Evolutionary conservation across 2,797 vertebrate species (phyloP), one percentile per base, ranked within the genome.

Genomic region (Okamejei kenojei): DNA sequence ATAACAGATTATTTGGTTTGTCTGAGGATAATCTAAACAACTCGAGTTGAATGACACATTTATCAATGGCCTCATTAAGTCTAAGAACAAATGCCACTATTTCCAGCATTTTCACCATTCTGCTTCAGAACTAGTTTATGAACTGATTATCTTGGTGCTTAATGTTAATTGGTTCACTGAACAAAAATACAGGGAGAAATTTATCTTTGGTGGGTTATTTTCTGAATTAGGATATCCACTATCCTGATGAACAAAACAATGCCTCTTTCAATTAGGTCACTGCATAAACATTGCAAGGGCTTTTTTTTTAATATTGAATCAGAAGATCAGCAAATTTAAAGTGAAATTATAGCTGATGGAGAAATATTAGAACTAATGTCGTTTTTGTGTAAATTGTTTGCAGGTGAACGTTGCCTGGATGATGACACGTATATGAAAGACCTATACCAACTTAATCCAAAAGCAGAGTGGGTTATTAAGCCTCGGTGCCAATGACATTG

Each of bases 401-500:
- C 93, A 99, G 99, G 97, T 94, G 98, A 99, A 93, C 97, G 98
- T 78, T 99, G 98, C 94, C 96, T 99, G 2, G 97, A 99, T 93
- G 97, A 96, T 10, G 97, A 98, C 90, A 97, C 99, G 0, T 98
- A 98, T 93, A 99, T 99, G 98, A 99, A 98, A 95, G 98, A 98
- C 95, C 96, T 99, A 0, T 95, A 97, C 95, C 97, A 98, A 94
- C 96, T 99, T 93, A 99, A 99, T 95, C 99, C 99, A 0, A 95
- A 96, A 93, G 99, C 99, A 1, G 99, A 99, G 93, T 99, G 98
- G 98, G 97, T 99, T 95, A 98, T 99, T 95, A 99, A 97, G 95
- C 80, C 95, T 5, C 96, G 95, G 86, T 96, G 90, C 73, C 90
- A 76, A 15, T 76, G 11, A 76, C 45, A 7, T n/a, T 92, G 26